Base-by-base conservation (phyloP, 2,797 vertebrate genomes). In the Liparis tanakae region DNA sequence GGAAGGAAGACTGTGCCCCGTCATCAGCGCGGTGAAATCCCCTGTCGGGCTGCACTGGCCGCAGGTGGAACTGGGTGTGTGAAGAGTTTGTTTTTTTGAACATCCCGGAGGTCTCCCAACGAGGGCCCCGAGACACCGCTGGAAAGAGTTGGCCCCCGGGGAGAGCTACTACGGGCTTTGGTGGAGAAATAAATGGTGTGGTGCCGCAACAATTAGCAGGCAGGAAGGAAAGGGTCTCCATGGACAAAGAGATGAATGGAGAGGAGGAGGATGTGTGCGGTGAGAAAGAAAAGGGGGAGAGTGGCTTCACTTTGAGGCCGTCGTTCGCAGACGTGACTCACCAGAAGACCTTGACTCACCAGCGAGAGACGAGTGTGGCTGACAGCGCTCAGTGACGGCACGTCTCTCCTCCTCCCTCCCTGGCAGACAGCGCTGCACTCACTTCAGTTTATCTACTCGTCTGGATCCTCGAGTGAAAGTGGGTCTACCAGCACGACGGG, bases 1-100 rank as follows among this genome's bases (percentile, higher is more conserved):
- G 94, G 93, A 94, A 94, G 94, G 90, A 94, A 93, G 86, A 86
- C 82, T 56, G 70, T 69, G 87, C 89, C 87, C 91, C 92, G 79
- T 93, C 91, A 91, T 93, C 88, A 91, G 66, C 7, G 53, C 22
- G 71, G 84, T 88, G 88, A 92, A 92, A 92, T 91, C 91, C 91
- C 93, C 89, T 87, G 84, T 80, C 46, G 75, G 82, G 80, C 68
- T 84, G 76, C 83, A 51, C 62, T 36, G 84, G 89, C 91, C 64
- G 84, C 87, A 88, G 92, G 88, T 92, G 87, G 55, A 87, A 79
- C 41, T 76, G 82, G 80, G 85, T 83, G 87, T 88, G 90, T 86
- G 85, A 61, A 53, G 74, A 44, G 67, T 78, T 41, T 41, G 8
- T 41, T 85, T 91, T 53, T 93, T 92, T 93, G 81, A 91, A 92